These are phyloP conservation scores for Dicrurus megarhynchus DNA, from an alignment of 2,113 vertebrate species.

Conservation along the genomic window DNA sequence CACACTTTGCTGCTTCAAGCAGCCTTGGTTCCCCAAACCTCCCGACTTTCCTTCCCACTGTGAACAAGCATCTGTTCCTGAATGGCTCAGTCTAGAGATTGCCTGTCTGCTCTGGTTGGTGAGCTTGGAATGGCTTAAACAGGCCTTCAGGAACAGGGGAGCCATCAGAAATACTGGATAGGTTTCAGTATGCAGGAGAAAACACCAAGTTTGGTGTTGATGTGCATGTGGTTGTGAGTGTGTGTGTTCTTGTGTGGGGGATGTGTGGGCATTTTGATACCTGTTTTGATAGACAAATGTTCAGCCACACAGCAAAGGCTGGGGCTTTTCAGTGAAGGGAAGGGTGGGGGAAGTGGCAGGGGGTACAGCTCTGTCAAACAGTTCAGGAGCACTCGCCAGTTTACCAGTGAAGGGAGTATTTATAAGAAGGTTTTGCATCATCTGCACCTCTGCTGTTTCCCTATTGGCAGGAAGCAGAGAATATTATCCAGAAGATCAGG, in stretches of 20 bases:
- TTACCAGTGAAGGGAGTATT: not conserved
- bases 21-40: not conserved
- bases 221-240: not conserved
- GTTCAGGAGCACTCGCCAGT: not conserved
- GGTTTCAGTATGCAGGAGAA: not conserved
- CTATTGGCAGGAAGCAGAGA: constrained; percentile 89
- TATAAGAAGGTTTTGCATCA: constrained; percentile 27
- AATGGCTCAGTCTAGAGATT: not conserved
- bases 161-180: not conserved
- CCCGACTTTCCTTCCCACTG: not conserved
- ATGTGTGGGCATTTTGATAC: not conserved
- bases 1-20: not conserved
- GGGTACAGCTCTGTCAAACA: not conserved
- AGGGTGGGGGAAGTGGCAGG: not conserved
- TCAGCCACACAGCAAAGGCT: not conserved
- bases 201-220: not conserved
- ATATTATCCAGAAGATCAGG: constrained; percentile 92
- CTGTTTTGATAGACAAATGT: not conserved
- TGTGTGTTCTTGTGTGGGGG: not conserved
- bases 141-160: not conserved
- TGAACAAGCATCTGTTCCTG: not conserved
- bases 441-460: constrained; percentile 34
- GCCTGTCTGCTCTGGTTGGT: not conserved
- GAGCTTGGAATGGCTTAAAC: not conserved
- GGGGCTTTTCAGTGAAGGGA: not conserved